These are phyloP conservation scores for Saguinus imperator DNA, from an alignment of 2,113 vertebrate species.

Conservation along the genomic window DNA sequence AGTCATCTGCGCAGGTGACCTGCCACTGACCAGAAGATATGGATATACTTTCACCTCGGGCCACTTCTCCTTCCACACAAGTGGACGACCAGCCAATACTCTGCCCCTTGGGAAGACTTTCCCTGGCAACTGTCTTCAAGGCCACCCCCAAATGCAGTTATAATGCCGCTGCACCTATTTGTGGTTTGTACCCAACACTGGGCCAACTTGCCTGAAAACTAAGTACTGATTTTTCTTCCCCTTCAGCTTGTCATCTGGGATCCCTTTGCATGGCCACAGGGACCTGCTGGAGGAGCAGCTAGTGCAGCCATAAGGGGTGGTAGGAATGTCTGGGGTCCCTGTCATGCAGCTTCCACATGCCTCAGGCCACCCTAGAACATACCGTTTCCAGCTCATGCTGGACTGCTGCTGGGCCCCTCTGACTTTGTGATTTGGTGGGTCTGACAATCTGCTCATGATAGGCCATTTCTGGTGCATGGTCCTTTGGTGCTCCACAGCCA, in stretches of 20 bases:
- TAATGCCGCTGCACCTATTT: too few species aligned
- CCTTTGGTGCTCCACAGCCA: not conserved
- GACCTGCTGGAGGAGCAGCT: too few species aligned
- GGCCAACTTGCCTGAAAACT: too few species aligned
- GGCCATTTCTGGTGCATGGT: too few species aligned
- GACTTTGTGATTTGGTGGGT: not conserved
- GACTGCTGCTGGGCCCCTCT: not conserved
- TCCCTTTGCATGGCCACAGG: not conserved
- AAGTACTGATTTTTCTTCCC: not conserved
- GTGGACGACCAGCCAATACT: not conserved
- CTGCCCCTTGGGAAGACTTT: not conserved
- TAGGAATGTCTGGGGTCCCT: not conserved
- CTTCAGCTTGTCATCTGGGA: not conserved
- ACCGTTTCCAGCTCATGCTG: rapidly evolving
- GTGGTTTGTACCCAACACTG: too few species aligned
- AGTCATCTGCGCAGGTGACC: not conserved
- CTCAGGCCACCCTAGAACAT: too few species aligned
- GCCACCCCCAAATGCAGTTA: not conserved
- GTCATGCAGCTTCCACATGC: not conserved
- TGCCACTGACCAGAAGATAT: too few species aligned
- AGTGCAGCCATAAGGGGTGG: not conserved
- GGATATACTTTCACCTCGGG: not conserved
- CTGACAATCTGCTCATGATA: not conserved
- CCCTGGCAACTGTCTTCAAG: not conserved
- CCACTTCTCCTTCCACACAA: not conserved